A percentile compares a stretch with the other conserved stretches of the same genome.
phyloP scores from a whole-genome alignment of 2,888 invertebrate species.

The Platypus cylindrus region DNA sequence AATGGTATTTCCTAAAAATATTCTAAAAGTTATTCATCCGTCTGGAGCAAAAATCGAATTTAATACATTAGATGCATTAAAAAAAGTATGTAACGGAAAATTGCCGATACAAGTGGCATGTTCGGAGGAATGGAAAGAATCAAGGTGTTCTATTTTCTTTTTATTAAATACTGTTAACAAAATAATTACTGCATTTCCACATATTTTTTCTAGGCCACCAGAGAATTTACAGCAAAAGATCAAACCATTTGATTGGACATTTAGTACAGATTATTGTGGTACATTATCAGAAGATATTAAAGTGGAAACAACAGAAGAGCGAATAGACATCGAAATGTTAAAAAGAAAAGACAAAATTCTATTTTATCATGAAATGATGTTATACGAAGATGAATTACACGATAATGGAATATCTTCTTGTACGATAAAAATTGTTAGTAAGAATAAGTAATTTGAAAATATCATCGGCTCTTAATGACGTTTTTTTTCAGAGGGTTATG shows the following conservation, averaged over 20 bases:
- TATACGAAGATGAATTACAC: constrained; percentile 97
- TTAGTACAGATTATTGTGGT: constrained; percentile 84
- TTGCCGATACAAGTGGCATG: constrained; percentile 75
- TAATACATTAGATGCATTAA: constrained; percentile 82
- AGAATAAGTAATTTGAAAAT: background rate
- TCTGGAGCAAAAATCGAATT: constrained; percentile 65
- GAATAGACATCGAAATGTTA: constrained; percentile 76
- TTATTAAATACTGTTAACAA: background rate
- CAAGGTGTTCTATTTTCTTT: constrained; percentile 45
- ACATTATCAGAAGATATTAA: constrained; percentile 49
- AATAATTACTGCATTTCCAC: constrained; percentile 19
- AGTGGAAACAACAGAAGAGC: constrained; percentile 52
- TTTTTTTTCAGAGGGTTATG: constrained; percentile 78
- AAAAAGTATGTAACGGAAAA: constrained; percentile 59
- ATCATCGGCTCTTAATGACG: background rate
- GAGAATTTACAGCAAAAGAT: constrained; percentile 57
- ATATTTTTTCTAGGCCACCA: constrained; percentile 65
- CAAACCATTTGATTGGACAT: constrained; percentile 96
- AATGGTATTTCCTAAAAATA: constrained; percentile 95
- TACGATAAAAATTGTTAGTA: constrained; percentile 84
- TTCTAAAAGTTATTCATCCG: constrained; percentile 55
- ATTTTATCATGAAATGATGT: constrained; percentile 84
- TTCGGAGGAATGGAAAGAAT: constrained; percentile 83
- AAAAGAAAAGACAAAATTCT: constrained; percentile 83
- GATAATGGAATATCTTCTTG: constrained; percentile 91